Evolutionary conservation across 2,888 invertebrate species (phyloP), one percentile per base, ranked within the genome.

Genomic region (Sinhomidia bicolor): DNA sequence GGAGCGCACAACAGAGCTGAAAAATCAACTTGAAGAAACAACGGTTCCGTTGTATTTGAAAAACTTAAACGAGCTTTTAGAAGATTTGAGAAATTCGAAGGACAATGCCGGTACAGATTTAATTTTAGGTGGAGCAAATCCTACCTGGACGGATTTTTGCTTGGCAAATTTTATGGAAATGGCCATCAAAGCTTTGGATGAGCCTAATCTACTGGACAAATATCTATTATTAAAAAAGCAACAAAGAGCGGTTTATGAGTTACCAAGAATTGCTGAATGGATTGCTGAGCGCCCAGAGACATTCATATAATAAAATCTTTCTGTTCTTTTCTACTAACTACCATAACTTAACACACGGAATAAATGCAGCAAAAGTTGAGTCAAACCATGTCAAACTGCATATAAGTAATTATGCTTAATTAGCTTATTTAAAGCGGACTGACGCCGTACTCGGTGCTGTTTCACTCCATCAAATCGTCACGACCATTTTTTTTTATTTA

Each of bases 131-230:
- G 74, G 74, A 2, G 47, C 1, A 7, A 20, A 12, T 7, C 65
- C 65, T 29, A 29, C n/a, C 6, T 44, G 44, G 44, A 47, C n/a
- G 1, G 81, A 81, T 17, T 81, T 81, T 51, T 65, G 65, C 26
- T 23, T 81, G 23, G 81, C 81, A 1, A 62, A 65, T 20, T 81
- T 47, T 29, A 81, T 62, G 7, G 47, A 81, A 14, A 62, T 62
- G 51, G 65, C 44, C 26, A 17, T 0, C 1, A 20, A 14, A 9
- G 12, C n/a, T n/a, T 32, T 81, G 6, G 68, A 29, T 1, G 29
- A 65, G 1, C 36, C 60, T 9, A 0, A 81, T 9, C 12, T 81
- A 5, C 65, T 81, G 9, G 51, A 47, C 1, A 47, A 47, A 4
- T 81, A 47, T 65, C 29, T 20, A 0, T 17, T 47, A 1, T n/a